Evolutionary conservation across 1,140 invertebrate genomes (phyloP).

Genomic region (Coenobita brevimanus): DNA sequence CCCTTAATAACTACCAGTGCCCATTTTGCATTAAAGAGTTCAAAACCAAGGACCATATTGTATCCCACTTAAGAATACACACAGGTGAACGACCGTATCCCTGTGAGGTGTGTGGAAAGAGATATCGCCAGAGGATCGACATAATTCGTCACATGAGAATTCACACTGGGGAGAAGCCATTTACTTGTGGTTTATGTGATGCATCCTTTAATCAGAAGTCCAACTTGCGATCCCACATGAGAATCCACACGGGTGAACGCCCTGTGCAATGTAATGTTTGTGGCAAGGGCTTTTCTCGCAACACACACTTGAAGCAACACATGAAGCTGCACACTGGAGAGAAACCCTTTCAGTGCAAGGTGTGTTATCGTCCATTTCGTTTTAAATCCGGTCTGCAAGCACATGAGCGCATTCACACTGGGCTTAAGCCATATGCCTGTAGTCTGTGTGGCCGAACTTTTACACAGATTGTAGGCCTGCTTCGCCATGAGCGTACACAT

Average conservation of each 20-base stretch:
- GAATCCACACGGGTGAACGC: constrained; percentile 84
- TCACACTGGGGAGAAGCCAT: constrained; percentile 57
- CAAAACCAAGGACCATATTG: constrained; percentile 56
- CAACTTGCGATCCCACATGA: constrained; percentile 89
- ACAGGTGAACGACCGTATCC: constrained; percentile 59
- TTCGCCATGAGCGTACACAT: constrained; percentile 54
- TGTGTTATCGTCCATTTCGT: constrained; percentile 43
- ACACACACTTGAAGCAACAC: constrained; percentile 72
- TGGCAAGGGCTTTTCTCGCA: constrained; percentile 91
- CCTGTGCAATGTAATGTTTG: constrained; percentile 87
- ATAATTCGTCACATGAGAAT: constrained; percentile 74
- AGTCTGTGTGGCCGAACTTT: constrained; percentile 48
- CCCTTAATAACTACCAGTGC: constrained; percentile 40
- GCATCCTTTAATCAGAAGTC: constrained; percentile 94
- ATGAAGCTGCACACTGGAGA: constrained; percentile 61
- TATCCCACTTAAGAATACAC: constrained; percentile 52
- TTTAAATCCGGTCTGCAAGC: constrained; percentile 60
- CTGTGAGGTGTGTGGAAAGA: constrained; percentile 57
- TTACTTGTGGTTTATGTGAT: constrained; percentile 83
- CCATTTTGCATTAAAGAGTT: constrained; percentile 49
- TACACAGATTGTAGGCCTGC: constrained; percentile 53
- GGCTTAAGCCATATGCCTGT: constrained; percentile 57
- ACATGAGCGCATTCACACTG: constrained; percentile 59
- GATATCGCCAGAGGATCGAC: constrained; percentile 58
- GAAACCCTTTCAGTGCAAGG: constrained; percentile 47